These are phyloP conservation scores for Emys orbicularis DNA, from an alignment of 2,797 vertebrate species.

Conservation along the genomic window DNA sequence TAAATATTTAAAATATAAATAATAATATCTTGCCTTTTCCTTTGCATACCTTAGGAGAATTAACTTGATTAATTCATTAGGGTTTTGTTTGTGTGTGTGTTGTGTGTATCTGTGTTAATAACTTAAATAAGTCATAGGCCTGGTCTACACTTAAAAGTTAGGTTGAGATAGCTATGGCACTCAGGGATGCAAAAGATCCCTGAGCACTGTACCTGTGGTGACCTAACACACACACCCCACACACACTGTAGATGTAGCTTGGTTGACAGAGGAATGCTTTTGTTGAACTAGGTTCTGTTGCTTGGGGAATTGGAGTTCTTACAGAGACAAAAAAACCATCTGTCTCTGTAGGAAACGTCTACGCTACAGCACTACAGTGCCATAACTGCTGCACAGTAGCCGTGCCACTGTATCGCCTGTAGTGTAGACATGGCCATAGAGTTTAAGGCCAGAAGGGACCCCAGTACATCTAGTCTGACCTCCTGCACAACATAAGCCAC, in stretches of 20 bases:
- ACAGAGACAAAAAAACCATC: background rate
- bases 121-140: background rate
- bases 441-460: background rate
- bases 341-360: background rate
- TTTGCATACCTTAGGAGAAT: background rate
- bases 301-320: background rate
- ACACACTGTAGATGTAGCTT: background rate
- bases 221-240: no score
- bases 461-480: background rate
- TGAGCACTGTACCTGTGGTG: no score
- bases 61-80: background rate
- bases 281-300: background rate
- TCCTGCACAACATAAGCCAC: background rate
- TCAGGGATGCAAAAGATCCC: background rate
- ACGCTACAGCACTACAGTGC: background rate
- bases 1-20: background rate
- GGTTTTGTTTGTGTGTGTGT: background rate
- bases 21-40: background rate
- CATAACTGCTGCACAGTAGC: background rate
- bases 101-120: background rate
- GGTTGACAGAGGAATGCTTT: background rate
- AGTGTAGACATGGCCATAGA: background rate
- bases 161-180: background rate
- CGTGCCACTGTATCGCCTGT: background rate
- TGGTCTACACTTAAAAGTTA: background rate